Percentiles rank a stretch among this genome's conserved stretches.
phyloP scores from a whole-genome alignment of 2,888 invertebrate genomes.

The Fragum fragum region DNA sequence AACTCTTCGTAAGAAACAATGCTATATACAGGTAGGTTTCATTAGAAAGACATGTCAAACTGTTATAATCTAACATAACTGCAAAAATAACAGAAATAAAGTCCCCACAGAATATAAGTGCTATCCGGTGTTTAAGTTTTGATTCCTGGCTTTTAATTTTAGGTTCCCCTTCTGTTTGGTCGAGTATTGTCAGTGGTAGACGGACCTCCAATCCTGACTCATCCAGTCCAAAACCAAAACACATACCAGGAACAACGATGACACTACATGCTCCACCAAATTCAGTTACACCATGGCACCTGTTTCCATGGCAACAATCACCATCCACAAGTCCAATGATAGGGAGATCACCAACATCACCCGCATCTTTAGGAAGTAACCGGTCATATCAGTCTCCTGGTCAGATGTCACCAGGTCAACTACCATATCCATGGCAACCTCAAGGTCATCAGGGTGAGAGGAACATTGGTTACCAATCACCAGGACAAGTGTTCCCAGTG shows the following conservation, averaged over 20 bases:
- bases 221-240: slow-evolving; percentile 65
- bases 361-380: slow-evolving; percentile 46
- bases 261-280: slow-evolving; percentile 66
- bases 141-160: background rate
- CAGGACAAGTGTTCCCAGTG: slow-evolving; percentile 42
- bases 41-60: too few species aligned
- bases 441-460: slow-evolving; percentile 33
- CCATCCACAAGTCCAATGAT: slow-evolving; percentile 27
- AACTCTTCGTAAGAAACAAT: too few species aligned
- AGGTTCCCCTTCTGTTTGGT: slow-evolving; percentile 68
- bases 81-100: too few species aligned
- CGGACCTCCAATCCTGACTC: slow-evolving; percentile 58
- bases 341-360: slow-evolving; percentile 57
- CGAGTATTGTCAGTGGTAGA: slow-evolving; percentile 78
- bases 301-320: slow-evolving; percentile 24
- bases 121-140: too few species aligned
- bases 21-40: too few species aligned
- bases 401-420: slow-evolving; percentile 58
- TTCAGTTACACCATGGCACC: slow-evolving; percentile 23
- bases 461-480: slow-evolving; percentile 34
- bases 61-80: too few species aligned
- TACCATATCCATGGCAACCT: slow-evolving; percentile 49
- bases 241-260: slow-evolving; percentile 80
- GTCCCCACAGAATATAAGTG: too few species aligned
- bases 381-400: slow-evolving; percentile 55